Conservation (phyloP, 1,140 invertebrate genomes). For the Aphaenogaster ashmeadi region DNA sequence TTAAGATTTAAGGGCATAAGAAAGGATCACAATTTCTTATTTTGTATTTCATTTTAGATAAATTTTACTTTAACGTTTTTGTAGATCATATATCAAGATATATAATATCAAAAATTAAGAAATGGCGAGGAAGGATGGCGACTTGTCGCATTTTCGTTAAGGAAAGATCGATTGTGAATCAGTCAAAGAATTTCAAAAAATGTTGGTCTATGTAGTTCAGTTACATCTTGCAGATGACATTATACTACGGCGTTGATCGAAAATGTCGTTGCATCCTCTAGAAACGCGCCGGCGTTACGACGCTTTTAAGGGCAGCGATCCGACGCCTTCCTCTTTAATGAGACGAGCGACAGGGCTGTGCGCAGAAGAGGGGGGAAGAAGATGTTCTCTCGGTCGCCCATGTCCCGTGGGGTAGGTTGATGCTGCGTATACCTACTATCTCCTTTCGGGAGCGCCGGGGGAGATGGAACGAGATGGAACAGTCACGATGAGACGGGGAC, state of each 20-base stretch:
- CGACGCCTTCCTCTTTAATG: slow-evolving; percentile 77
- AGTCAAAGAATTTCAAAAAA: not conserved
- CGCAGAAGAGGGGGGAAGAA: slow-evolving; percentile 56
- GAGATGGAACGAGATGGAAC: slow-evolving; percentile 82
- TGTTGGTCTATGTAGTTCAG: not conserved
- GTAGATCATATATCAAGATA: not conserved
- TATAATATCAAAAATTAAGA: not conserved
- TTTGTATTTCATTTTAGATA: not conserved
- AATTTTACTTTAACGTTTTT: not conserved
- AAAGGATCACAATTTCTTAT: not conserved
- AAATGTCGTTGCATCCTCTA: slow-evolving; percentile 40
- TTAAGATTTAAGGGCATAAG: not conserved
- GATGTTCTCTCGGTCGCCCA: slow-evolving; percentile 76
- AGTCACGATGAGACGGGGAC: slow-evolving; percentile 76
- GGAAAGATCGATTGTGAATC: not conserved
- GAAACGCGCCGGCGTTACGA: slow-evolving; percentile 30
- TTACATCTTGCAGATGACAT: not conserved
- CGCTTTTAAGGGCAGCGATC: slow-evolving; percentile 63
- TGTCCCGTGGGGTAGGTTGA: slow-evolving; percentile 82
- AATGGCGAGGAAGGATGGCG: not conserved
- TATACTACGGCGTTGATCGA: slow-evolving; percentile 32
- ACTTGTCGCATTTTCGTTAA: not conserved
- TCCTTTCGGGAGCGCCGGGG: slow-evolving; percentile 76
- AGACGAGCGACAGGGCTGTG: slow-evolving; percentile 68
- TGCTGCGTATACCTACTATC: slow-evolving; percentile 76